Conservation (phyloP, 2,797 vertebrate genomes). For the Heterohyrax brucei region DNA sequence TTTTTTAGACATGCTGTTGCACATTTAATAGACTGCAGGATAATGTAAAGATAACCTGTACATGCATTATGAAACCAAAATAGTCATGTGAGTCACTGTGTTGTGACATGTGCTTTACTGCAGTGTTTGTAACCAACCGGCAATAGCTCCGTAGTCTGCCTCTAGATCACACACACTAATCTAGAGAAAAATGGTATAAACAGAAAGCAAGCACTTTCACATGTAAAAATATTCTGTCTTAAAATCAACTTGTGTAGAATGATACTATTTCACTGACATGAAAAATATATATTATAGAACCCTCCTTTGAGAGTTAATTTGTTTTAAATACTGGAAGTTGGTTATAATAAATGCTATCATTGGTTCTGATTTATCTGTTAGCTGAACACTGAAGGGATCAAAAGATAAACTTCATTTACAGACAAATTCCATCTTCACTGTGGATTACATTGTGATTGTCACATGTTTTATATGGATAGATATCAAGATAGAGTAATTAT, state of each 20-base stretch:
- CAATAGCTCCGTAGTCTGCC: no score
- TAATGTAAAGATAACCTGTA: no score
- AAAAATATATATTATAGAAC: not conserved
- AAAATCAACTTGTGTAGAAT: not conserved
- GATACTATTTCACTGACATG: not conserved
- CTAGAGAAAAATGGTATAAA: not conserved
- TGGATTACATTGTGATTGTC: slow-evolving; percentile 74
- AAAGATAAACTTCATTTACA: slow-evolving; percentile 74
- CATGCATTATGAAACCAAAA: not conserved
- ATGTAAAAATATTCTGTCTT: not conserved
- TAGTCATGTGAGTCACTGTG: no score
- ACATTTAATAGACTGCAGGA: no score
- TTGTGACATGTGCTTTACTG: no score
- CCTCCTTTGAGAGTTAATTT: not conserved
- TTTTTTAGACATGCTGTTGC: no score
- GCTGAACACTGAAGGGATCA: slow-evolving; percentile 21
- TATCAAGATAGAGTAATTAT: not conserved
- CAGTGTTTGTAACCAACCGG: no score
- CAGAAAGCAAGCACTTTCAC: not conserved
- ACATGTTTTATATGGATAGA: not conserved
- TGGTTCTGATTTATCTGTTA: slow-evolving; percentile 73
- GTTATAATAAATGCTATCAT: slow-evolving; percentile 58
- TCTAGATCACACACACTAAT: not conserved
- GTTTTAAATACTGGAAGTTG: slow-evolving; percentile 8
- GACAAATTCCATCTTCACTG: slow-evolving; percentile 63